Percentiles rank a stretch among this genome's conserved stretches.
These are phyloP conservation scores for Anoplopoma fimbria DNA, from an alignment of 2,113 vertebrate species.

Conservation along the genomic window DNA sequence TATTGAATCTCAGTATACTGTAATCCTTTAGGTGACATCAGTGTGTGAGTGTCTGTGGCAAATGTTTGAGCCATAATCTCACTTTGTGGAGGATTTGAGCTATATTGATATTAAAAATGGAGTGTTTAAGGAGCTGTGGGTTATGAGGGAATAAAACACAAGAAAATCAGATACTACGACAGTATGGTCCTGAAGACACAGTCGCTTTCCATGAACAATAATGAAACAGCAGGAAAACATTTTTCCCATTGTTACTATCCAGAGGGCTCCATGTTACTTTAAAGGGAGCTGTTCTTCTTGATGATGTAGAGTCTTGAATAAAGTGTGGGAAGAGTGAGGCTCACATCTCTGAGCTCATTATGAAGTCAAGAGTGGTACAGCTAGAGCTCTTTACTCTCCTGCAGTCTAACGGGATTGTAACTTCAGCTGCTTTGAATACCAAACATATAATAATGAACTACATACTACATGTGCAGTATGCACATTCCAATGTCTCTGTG, in stretches of 20 bases:
- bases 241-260: too few species aligned
- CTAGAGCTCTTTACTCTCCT: background rate
- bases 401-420: background rate
- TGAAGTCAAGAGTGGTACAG: background rate
- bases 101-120: background rate
- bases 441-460: too few species aligned
- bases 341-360: background rate
- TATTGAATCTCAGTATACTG: background rate
- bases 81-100: background rate
- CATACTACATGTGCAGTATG: too few species aligned
- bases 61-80: conserved; percentile 1
- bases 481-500: background rate
- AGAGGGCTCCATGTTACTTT: background rate
- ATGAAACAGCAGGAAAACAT: background rate
- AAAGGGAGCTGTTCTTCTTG: too few species aligned
- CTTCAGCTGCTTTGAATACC: background rate
- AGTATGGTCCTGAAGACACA: background rate
- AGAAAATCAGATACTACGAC: too few species aligned
- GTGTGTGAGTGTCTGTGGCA: background rate
- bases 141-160: background rate
- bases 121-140: background rate
- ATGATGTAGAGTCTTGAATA: too few species aligned
- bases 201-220: background rate
- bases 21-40: background rate
- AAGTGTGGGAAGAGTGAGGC: background rate